phyloP scores from a whole-genome alignment of 1,140 invertebrate species.

The Sminthurides bifidus region DNA sequence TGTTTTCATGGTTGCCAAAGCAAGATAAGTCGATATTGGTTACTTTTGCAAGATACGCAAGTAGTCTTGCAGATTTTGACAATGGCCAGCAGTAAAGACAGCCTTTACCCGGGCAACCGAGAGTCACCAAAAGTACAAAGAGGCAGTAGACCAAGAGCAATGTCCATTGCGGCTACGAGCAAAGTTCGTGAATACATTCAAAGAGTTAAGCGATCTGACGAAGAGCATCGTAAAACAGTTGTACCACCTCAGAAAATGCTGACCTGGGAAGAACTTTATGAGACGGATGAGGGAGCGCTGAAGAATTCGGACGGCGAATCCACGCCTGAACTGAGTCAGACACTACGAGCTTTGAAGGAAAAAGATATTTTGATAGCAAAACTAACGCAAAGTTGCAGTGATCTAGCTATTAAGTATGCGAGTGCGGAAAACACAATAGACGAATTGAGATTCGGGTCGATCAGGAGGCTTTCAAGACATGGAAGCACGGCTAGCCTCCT shows the following conservation, averaged over 20 bases:
- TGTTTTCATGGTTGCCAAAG: too few species aligned
- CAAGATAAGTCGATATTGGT: too few species aligned
- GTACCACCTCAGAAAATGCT: not conserved
- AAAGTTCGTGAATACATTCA: slow-evolving; percentile 3
- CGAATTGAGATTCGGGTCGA: slow-evolving; percentile 1
- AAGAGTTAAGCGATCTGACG: not conserved
- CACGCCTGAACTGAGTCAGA: not conserved
- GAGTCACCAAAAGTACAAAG: too few species aligned
- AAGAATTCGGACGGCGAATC: not conserved
- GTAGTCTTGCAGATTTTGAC: too few species aligned
- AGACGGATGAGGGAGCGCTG: not conserved
- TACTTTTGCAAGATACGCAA: too few species aligned
- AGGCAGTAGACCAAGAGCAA: too few species aligned
- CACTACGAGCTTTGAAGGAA: slow-evolving; percentile 9
- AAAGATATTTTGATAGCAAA: slow-evolving; percentile 10
- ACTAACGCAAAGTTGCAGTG: slow-evolving; percentile 6
- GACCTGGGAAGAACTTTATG: slow-evolving; percentile 4
- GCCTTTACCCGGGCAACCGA: too few species aligned
- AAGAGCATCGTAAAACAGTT: not conserved
- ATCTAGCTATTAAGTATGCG: slow-evolving; percentile 12
- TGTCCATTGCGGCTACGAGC: too few species aligned
- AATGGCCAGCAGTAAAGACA: too few species aligned
- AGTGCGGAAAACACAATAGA: slow-evolving; percentile 11
- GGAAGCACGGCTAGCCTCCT: not conserved
- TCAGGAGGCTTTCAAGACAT: not conserved